Evolutionary conservation across 2,797 vertebrate genomes (phyloP), one percentile per base, ranked within the genome.

Genomic region (Pampus argenteus): DNA sequence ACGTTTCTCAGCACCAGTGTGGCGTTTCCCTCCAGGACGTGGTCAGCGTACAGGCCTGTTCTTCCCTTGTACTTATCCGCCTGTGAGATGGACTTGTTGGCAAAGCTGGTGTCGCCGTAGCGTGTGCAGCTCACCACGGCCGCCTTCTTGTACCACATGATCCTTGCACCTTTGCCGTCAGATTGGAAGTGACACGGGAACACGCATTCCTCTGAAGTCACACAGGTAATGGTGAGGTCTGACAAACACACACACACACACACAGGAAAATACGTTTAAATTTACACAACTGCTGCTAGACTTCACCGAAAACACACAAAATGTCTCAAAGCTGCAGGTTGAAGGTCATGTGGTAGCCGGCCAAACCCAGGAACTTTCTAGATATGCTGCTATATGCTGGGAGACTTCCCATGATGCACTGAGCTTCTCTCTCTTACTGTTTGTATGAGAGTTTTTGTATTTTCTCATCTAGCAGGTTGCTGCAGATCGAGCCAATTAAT

Each of bases 91-190:
- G n/a, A n/a, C n/a, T 73, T 73, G 49, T 73, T 10, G 15, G 73
- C 69, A 1, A 68, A 81, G 23, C 65, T 76, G 26, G 74, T 77
- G 69, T 81, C 42, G 13, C 79, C 74, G 20, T 73, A 77, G 15
- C 79, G 74, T 0, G 69, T 77, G 64, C 69, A 73, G 58, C 74
- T 81, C 28, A 76, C 68, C 17, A 76, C 48, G 0, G 47, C 58
- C 3, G 54, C 47, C 8, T 38, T 61, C 42, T 55, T 68, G 54
- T 50, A 73, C 74, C 74, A 77, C 79, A 81, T 78, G 55, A 81
- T 9, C 14, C 79, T 66, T 0, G 36, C 79, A 2, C 69, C 79
- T 56, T 47, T 45, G n/a, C 74, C 74, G 2, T 81, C 69, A 3
- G 74, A 81, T 2, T 29, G 17, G 34, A 81, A 81, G 18, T 48